Percentiles rank a stretch among this genome's conserved stretches.
Conservation (phyloP, 2,797 vertebrate genomes). For the Anabacerthia variegaticeps region DNA sequence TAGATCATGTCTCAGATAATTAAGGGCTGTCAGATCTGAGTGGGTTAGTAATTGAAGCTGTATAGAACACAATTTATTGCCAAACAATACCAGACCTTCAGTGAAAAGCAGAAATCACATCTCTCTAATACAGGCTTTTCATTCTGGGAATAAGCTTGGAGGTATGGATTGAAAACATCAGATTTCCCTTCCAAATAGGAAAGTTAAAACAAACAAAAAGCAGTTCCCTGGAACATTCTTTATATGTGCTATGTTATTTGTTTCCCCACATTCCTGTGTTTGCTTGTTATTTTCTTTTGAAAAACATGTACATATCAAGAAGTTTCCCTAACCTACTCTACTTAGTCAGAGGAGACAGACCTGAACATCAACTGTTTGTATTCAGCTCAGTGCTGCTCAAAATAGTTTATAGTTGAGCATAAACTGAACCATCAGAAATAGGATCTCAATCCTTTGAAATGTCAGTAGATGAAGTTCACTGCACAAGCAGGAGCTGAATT, state of each 20-base stretch:
- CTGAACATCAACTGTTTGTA: slow-evolving; percentile 53
- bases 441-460: slow-evolving; percentile 71
- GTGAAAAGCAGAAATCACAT: slow-evolving; percentile 49
- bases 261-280: background rate
- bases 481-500: slow-evolving; percentile 56
- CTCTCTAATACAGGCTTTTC: background rate
- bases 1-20: slow-evolving; percentile 65
- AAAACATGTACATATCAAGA: background rate
- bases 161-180: background rate
- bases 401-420: slow-evolving; percentile 69
- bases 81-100: slow-evolving; percentile 55
- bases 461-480: slow-evolving; percentile 69
- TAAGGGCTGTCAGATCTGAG: slow-evolving; percentile 64
- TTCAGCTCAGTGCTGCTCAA: slow-evolving; percentile 56
- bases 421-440: slow-evolving; percentile 72
- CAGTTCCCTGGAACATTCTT: background rate
- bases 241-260: background rate
- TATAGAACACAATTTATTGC: slow-evolving; percentile 55
- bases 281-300: slow-evolving; percentile 14
- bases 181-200: slow-evolving; percentile 20
- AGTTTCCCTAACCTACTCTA: background rate
- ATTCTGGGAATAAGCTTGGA: slow-evolving; percentile 8
- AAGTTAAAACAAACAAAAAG: slow-evolving; percentile 15
- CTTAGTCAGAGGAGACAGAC: slow-evolving; percentile 31
- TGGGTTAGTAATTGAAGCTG: slow-evolving; percentile 48